Base-by-base conservation (phyloP, 30 jellyfish, hydroid and myxozoan genomes). In the Rhopilema esculentum region DNA sequence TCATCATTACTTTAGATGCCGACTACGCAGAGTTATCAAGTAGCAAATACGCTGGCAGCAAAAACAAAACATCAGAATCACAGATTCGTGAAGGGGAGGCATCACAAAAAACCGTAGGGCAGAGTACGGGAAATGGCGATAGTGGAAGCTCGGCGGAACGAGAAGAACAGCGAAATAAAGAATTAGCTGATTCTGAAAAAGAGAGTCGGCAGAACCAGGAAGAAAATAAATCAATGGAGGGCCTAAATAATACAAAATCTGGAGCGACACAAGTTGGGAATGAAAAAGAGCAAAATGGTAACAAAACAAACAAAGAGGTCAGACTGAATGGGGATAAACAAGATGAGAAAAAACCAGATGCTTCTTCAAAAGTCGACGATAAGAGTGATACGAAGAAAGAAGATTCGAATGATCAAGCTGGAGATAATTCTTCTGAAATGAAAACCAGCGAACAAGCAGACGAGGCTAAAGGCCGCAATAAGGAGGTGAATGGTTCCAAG, bases 21-120 rank as follows among this genome's bases (percentile, higher is more conserved):
- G 32, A 67, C 32, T 67, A 67, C 49, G 17, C 40, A 20, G 78
- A 67, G 4, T 67, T 67, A 24, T 67, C 78, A 64, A n/a, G n/a
- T n/a, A n/a, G n/a, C n/a, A n/a, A n/a, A n/a, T n/a, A n/a, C n/a
- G n/a, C n/a, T 40, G 57, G 6, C 12, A 40, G 12, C 57, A 40
- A 6, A 40, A 40, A 40, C 57, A 40, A 40, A 12, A 6, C 6
- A 2, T 40, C 57, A 12, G 57, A 40, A 40, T 40, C 57, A 40
- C 57, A 40, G 57, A 12, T 40, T 6, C 57, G 57, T 12, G 57
- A 40, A 12, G 57, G 57, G 12, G 57, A 2, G 57, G 12, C 7
- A 24, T 7, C 73, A 17, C 8, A 7, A 24, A 63, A 51, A 12
- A 51, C 16, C 18, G 67, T 20, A 63, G 73, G 17, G 17, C 73